These are phyloP conservation scores for Torymus texanus DNA, from an alignment of 2,888 invertebrate genomes.

Conservation along the genomic window DNA sequence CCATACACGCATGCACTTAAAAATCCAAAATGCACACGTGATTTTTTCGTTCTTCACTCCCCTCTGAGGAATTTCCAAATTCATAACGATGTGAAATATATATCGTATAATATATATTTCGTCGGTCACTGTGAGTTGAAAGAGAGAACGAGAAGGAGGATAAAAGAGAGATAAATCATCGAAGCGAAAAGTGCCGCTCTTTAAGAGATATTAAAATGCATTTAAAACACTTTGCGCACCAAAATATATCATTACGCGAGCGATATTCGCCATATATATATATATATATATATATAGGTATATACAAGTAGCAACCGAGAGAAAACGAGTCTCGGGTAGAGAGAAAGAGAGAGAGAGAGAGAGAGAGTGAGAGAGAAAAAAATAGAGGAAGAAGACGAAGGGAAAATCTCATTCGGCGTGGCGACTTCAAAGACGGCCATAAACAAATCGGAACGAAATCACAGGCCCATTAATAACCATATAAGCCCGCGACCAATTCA, in stretches of 20 bases:
- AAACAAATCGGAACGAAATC: constrained; percentile 52
- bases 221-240: constrained; percentile 12
- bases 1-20: too few species aligned
- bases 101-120: too few species aligned
- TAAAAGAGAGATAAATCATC: neutral
- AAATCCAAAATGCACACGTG: too few species aligned
- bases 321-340: neutral
- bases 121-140: too few species aligned
- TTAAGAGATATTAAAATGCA: neutral
- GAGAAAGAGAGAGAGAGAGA: neutral
- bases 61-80: too few species aligned
- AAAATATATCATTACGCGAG: constrained; percentile 1
- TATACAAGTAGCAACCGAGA: neutral
- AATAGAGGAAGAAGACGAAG: too few species aligned
- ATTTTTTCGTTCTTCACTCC: too few species aligned
- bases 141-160: too few species aligned
- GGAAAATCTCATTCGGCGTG: constrained; percentile 19
- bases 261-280: neutral
- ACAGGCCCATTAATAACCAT: constrained; percentile 45
- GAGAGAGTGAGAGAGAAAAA: too few species aligned
- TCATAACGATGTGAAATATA: too few species aligned
- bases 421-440: constrained; percentile 22
- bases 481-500: constrained; percentile 27
- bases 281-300: neutral
- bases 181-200: neutral